Evolutionary conservation across 2,797 vertebrate species (phyloP), one percentile per base, ranked within the genome.

Genomic region (Menidia menidia): DNA sequence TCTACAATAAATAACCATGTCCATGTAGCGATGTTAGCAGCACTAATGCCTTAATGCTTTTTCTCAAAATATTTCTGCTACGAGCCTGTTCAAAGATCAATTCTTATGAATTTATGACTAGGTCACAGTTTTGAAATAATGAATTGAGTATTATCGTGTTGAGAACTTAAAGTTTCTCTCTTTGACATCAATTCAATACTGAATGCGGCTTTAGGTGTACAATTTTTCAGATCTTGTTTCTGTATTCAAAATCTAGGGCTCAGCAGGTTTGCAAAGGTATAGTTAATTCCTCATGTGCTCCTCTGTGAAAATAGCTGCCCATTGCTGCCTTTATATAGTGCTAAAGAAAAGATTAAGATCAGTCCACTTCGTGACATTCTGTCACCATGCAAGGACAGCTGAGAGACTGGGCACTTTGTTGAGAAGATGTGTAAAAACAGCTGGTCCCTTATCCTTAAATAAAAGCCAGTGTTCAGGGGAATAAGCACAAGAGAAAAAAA

Each of bases 31-130:
- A 79, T 50, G 65, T 88, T 85, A 80, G 64, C 18, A 2, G 83
- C 51, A 47, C 39, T 43, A 56, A 32, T 14, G 55, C 69, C 84
- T 87, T 86, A 83, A 88, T 87, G 83, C 80, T 60, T 85, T 47
- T 81, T 73, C 78, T 75, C 44, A 80, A 93, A 83, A 89, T 95
- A 71, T 80, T 84, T 84, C 83, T 83, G 77, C 84, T 72, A 64
- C 60, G 87, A 93, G 68, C 80, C 92, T 64, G 79, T 73, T 76
- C 73, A 66, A 65, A 68, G 83, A 84, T 89, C 86, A 63, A 82
- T 86, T 83, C 79, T 78, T 82, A 80, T 88, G 82, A 83, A 89
- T 90, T 80, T 88, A 65, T 83, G 69, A 86, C 55, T 42, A 84
- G 71, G 75, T 77, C 43, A 61, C 69, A 72, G 48, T 73, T 84